phyloP scores from a whole-genome alignment of 2,888 invertebrate genomes.

The Troglohyphantes excavatus region DNA sequence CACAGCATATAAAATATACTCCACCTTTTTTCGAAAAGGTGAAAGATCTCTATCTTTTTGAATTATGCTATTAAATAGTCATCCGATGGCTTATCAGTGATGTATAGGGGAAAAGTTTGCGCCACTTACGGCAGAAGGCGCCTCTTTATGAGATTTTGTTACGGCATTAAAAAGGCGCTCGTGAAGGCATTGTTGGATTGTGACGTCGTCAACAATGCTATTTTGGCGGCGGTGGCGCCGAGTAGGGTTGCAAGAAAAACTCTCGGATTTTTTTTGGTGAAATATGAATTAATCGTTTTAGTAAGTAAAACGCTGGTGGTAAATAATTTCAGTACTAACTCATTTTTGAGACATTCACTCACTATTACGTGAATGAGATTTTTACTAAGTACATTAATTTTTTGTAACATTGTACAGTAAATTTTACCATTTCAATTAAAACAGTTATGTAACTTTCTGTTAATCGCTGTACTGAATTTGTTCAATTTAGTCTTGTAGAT shows the following conservation, averaged over 20 bases:
- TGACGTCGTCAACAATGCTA: conserved; percentile 52
- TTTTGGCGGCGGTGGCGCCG: conserved; percentile 7
- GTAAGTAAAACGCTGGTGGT: no score
- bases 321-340: no score
- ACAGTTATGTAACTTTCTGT: no score
- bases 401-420: no score
- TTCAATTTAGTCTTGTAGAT: no score
- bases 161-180: conserved; percentile 28
- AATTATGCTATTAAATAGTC: conserved; percentile 44
- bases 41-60: conserved; percentile 40
- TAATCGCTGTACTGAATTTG: no score
- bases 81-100: conserved; percentile 68
- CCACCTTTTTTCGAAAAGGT: not conserved
- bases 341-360: no score
- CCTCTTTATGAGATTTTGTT: conserved; percentile 64
- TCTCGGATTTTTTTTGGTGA: no score
- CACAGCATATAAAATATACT: conserved; percentile 16
- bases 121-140: not conserved
- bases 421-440: no score
- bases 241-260: conserved; percentile 2
- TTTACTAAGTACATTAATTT: no score
- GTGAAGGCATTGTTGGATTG: conserved; percentile 16
- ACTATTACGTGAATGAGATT: no score
- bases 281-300: no score
- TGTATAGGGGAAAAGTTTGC: conserved; percentile 9